A percentile compares a stretch with the other conserved stretches of the same genome.
Conservation (phyloP, 2,888 invertebrate species). For the Anaspis maculata region DNA sequence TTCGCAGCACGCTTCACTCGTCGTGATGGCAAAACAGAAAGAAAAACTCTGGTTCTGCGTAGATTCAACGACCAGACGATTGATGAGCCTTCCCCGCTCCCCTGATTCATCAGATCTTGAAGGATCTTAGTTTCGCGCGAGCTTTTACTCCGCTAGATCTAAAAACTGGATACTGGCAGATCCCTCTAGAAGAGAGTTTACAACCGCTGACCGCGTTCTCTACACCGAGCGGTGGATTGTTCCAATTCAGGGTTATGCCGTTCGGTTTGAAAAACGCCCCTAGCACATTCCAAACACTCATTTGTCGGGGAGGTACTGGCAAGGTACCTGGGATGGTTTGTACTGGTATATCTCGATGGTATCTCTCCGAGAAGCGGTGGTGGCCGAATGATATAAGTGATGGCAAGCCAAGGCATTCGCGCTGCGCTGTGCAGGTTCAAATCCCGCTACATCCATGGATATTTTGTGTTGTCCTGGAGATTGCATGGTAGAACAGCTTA, state of each 20-base stretch:
- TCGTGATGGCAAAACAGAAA: conserved; percentile 18
- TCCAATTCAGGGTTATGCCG: background rate
- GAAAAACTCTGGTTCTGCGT: conserved; percentile 21
- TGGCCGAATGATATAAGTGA: no score
- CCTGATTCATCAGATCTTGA: conserved; percentile 19
- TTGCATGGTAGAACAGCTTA: no score
- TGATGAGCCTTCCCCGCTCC: conserved; percentile 17
- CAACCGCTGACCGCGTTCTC: conserved; percentile 23
- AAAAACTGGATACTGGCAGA: conserved; percentile 29
- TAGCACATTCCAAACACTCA: background rate
- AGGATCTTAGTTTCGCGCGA: conserved; percentile 22
- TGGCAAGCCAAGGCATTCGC: no score
- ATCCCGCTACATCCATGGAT: no score
- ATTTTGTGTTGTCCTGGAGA: no score
- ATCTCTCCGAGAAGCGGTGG: no score
- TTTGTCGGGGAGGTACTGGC: background rate
- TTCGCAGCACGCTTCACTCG: conserved; percentile 14
- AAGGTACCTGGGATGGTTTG: background rate
- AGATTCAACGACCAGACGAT: conserved; percentile 13
- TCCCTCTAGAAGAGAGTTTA: conserved; percentile 19
- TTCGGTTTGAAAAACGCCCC: conserved; percentile 1
- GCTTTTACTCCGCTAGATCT: conserved; percentile 27
- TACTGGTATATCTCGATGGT: conserved; percentile 2
- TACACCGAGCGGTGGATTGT: conserved; percentile 13
- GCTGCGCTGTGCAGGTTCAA: no score